Percentiles rank a stretch among this genome's conserved stretches.
Evolutionary conservation across 2,797 vertebrate genomes (phyloP).

Genomic region (Platyrinchus mystaceus): DNA sequence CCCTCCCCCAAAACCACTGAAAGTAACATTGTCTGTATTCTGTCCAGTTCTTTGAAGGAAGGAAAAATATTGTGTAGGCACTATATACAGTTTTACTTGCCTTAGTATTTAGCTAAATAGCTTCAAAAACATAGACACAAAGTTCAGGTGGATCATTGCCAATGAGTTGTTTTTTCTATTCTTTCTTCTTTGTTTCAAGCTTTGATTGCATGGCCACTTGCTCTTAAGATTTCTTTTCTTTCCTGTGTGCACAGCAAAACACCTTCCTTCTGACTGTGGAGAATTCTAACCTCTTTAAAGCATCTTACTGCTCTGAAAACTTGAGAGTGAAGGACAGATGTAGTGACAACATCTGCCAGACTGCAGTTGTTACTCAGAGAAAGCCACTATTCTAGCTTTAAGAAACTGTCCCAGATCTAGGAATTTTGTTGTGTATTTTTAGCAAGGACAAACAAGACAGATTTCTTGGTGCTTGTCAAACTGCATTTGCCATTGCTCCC

Average conservation of each 20-base stretch:
- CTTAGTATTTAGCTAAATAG: background rate
- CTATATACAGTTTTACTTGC: background rate
- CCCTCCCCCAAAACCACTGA: background rate
- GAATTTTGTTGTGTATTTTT: background rate
- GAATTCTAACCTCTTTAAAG: background rate
- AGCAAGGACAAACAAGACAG: background rate
- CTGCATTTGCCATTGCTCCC: background rate
- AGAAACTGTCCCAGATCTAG: background rate
- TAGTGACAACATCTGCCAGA: background rate
- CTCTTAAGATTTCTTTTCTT: background rate
- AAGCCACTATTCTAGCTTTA: background rate
- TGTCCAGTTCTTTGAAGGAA: background rate
- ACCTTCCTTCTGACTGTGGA: background rate
- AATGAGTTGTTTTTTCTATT: background rate
- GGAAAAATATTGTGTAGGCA: background rate
- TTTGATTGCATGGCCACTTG: accelerated
- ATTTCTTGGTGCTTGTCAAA: background rate
- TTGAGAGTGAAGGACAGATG: background rate
- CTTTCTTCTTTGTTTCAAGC: background rate
- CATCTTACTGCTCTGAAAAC: background rate
- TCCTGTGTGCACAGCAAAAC: background rate
- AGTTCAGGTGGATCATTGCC: background rate
- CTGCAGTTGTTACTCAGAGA: background rate
- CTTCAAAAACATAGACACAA: background rate
- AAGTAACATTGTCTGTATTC: background rate